Evolutionary conservation across 2,888 invertebrate genomes (phyloP).

Genomic region (Pecten maximus): DNA sequence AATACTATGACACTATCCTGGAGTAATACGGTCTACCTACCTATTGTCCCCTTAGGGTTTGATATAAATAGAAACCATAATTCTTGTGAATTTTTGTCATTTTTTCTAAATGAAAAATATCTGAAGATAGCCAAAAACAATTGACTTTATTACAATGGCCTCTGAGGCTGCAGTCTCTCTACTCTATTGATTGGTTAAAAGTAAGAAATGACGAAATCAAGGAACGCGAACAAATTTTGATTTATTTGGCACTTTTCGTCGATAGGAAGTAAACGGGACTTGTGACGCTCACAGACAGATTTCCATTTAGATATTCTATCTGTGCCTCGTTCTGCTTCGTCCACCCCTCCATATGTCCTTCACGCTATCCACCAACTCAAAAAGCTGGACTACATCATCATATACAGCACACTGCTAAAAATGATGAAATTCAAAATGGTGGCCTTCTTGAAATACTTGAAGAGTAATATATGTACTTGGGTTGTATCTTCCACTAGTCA

Average conservation of each 20-base stretch:
- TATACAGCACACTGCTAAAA: background rate
- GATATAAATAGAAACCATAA: no score
- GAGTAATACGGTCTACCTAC: no score
- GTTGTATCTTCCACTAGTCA: no score
- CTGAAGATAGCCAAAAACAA: no score
- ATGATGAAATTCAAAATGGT: no score
- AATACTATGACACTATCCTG: no score
- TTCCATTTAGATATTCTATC: slow-evolving; percentile 24
- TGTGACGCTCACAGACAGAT: background rate
- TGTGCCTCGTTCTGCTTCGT: slow-evolving; percentile 1
- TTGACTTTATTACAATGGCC: background rate
- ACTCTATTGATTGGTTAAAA: slow-evolving; percentile 2
- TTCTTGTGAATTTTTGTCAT: no score
- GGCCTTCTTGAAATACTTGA: background rate
- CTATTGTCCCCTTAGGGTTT: no score
- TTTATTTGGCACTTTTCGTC: slow-evolving; percentile 6
- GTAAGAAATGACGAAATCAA: background rate
- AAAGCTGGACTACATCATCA: background rate
- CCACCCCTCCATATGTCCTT: background rate
- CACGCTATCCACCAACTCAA: background rate
- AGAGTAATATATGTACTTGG: no score
- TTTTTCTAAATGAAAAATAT: no score
- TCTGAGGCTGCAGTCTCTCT: background rate
- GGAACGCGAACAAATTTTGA: slow-evolving; percentile 9
- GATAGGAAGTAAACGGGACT: background rate